Base-by-base conservation (phyloP, 2,888 invertebrate genomes). In the Carcina quercana region DNA sequence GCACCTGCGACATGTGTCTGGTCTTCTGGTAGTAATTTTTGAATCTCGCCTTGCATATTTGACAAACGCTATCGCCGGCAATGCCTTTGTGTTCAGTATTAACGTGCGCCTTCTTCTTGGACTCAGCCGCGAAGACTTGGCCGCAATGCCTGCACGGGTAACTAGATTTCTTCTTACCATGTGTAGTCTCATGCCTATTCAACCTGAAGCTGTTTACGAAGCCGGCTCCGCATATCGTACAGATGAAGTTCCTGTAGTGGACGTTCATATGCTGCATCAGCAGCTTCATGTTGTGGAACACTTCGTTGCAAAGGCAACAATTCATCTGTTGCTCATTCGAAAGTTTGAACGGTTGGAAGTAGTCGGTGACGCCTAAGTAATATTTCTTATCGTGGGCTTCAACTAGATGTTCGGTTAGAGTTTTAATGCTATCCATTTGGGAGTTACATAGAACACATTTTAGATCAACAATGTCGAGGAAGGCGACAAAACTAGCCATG, bases 1-100 rank as follows among this genome's bases (percentile, higher is more conserved):
- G 83, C 0, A 73, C 68, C 38, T 75, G 74, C 13, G 74, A 66
- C 83, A 83, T 82, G 36, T 83, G 83, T 2, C 78, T 50, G 0
- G 80, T 75, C 30, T 82, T 82, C 34, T 80, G 80, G 21, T 83
- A 82, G 40, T 80, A 80, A 39, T 80, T 83, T 47, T 78, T 76
- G 33, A 83, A 83, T 2, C 80, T 57, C 0, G 76, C 70, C 30
- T 78, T 78, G 44, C 83, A 83, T 4, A 83, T 79, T 32, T 75
- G 75, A 17, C 73, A 87, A 0, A 80, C 78, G 30, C 78, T 78
- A 24, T 80, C 73, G 0, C 82, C 82, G 2, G 74, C 79, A 1
- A 80, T 74, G 0, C 79, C 80, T 35, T 76, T 79, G 13, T 82
- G 82, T 28, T 75, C 78, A 0, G 69, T 72, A 11, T 78, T 80